These are phyloP conservation scores for Brenthis daphne DNA, from an alignment of 2,888 invertebrate genomes.

Conservation along the genomic window DNA sequence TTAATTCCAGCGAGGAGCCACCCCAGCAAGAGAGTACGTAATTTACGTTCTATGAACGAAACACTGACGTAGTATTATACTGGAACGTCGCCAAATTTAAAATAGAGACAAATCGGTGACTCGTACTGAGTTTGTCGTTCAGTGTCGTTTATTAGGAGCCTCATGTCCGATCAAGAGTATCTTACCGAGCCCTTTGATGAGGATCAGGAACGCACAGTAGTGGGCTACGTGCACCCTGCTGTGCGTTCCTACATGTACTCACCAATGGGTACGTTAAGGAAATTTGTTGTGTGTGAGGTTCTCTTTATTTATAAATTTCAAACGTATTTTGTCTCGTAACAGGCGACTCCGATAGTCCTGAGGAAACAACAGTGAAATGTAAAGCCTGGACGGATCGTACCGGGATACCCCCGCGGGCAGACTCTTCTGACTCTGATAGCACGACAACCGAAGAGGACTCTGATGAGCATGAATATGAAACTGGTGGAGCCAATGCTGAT, in stretches of 20 bases:
- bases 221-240: slow-evolving; percentile 73
- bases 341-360: slow-evolving; percentile 84
- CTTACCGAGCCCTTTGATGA: slow-evolving; percentile 76
- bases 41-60: slow-evolving; percentile 66
- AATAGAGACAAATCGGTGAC: slow-evolving; percentile 77
- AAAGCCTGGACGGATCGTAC: slow-evolving; percentile 74
- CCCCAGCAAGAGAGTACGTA: slow-evolving; percentile 78
- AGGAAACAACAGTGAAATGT: slow-evolving; percentile 84
- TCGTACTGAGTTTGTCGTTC: slow-evolving; percentile 75
- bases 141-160: slow-evolving; percentile 76
- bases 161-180: slow-evolving; percentile 80
- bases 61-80: slow-evolving; percentile 74
- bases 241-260: slow-evolving; percentile 81
- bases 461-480: slow-evolving; percentile 75
- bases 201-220: slow-evolving; percentile 71
- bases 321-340: slow-evolving; percentile 66
- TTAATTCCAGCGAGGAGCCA: slow-evolving; percentile 79
- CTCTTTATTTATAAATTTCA: slow-evolving; percentile 44
- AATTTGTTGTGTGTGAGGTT: slow-evolving; percentile 58
- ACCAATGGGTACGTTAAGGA: slow-evolving; percentile 73
- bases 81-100: slow-evolving; percentile 78
- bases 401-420: slow-evolving; percentile 61
- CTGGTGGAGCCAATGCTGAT: slow-evolving; percentile 83
- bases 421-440: slow-evolving; percentile 70
- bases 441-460: slow-evolving; percentile 68